These are phyloP conservation scores for Anastrepha obliqua DNA, from an alignment of 1,140 invertebrate genomes.

Conservation along the genomic window DNA sequence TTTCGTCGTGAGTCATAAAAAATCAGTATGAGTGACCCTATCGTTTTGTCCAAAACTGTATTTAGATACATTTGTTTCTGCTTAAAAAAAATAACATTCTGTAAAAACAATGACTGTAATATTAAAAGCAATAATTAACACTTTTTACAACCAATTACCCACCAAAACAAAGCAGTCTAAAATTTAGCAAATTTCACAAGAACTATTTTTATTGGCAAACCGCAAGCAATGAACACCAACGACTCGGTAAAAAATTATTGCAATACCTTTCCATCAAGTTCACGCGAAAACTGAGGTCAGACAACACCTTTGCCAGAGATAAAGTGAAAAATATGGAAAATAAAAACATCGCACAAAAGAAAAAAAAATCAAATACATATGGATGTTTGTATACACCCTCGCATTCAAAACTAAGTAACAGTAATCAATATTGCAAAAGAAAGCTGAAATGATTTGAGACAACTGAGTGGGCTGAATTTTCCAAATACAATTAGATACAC, in stretches of 20 bases:
- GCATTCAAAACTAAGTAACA: background rate
- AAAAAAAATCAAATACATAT: background rate
- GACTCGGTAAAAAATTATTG: background rate
- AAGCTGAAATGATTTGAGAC: background rate
- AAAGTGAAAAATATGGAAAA: background rate
- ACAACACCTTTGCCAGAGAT: constrained; percentile 24
- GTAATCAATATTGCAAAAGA: background rate
- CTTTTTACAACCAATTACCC: background rate
- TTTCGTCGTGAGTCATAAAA: too few species aligned
- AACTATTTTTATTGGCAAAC: background rate
- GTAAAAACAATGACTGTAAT: background rate
- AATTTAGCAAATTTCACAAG: background rate
- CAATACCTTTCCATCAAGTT: constrained; percentile 50
- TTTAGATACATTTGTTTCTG: too few species aligned
- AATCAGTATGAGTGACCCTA: too few species aligned
- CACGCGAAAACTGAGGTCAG: constrained; percentile 54
- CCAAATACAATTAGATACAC: constrained; percentile 18
- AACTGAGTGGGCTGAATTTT: too few species aligned
- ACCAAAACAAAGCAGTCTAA: background rate
- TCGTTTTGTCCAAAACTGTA: too few species aligned
- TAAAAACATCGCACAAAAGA: background rate
- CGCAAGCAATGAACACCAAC: background rate
- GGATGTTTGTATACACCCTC: background rate
- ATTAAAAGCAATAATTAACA: constrained; percentile 11
- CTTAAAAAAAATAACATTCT: background rate